Evolutionary conservation across 2,113 vertebrate species (phyloP).

Genomic region (Ciconia stormi): DNA sequence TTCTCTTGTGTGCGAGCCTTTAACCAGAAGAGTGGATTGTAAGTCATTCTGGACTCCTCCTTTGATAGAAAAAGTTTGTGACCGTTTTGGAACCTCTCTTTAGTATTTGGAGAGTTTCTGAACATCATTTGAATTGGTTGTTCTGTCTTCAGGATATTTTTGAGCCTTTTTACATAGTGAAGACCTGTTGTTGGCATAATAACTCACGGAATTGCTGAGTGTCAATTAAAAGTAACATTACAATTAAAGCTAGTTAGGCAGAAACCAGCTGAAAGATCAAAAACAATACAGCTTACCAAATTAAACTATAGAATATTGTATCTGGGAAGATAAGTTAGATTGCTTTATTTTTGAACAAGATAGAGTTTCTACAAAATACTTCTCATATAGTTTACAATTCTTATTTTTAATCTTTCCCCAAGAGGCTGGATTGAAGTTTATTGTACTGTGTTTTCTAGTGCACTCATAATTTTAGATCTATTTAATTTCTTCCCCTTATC

Average conservation of each 20-base stretch:
- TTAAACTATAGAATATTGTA: neutral
- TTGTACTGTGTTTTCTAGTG: neutral
- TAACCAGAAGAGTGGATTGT: neutral
- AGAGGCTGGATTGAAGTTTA: neutral
- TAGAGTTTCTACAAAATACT: neutral
- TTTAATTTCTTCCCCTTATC: neutral
- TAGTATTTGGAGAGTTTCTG: neutral
- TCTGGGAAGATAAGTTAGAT: neutral
- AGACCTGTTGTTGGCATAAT: neutral
- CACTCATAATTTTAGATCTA: neutral
- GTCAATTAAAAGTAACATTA: neutral
- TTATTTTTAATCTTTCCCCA: neutral
- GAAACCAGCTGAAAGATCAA: constrained; percentile 34
- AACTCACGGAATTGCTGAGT: neutral
- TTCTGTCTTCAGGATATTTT: neutral
- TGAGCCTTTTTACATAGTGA: neutral
- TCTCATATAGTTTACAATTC: neutral
- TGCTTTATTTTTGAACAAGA: constrained; percentile 2
- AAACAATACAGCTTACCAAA: neutral
- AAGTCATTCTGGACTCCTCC: neutral
- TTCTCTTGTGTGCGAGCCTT: neutral
- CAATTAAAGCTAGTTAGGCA: constrained; percentile 41
- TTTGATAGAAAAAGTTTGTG: neutral
- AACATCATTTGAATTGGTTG: neutral
- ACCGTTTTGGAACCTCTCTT: neutral